Base-by-base conservation (phyloP, 2,113 vertebrate species). In the Zingel zingel region DNA sequence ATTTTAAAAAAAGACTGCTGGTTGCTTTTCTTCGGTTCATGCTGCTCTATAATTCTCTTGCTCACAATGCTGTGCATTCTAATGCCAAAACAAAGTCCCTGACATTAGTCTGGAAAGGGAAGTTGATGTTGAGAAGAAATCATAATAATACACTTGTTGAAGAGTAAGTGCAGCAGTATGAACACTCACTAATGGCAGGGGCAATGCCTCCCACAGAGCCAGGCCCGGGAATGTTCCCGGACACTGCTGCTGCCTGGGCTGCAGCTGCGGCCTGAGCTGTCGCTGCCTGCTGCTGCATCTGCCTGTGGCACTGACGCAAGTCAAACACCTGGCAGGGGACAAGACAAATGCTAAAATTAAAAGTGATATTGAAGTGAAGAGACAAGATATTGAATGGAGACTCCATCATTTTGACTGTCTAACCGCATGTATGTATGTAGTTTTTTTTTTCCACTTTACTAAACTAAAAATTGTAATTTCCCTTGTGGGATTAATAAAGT, bases 271-370 rank as follows among this genome's bases (percentile, higher is more conserved):
- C 98, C 77, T 99, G 98, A 0, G 98, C 98, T 0, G 98, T 99
- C 11, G 98, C 98, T 0, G 98, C 98, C 93, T 99, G 98, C 92
- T 99, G 98, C 84, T 99, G 98, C 98, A 99, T 99, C 95, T 99
- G 98, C 47, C 98, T 95, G 74, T 99, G 97, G 84, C 98, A 99
- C 84, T 99, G 98, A 8, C 98, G 97, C 89, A 99, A 84, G 84
- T 99, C 98, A 75, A 99, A 99, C 91, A 99, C 98, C 98, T 99
- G 91, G n/a, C 15, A 50, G 51, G 53, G 33, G 19, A 70, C 23
- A 78, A 84, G 66, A 67, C 47, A 67, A 74, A 63, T 8, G 12
- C 2, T 64, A 12, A 47, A 36, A 23, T 25, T 2, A 11, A 9
- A 2, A 43, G 11, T 11, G 39, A 43, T 43, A 43, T 11, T 11